phyloP scores from a whole-genome alignment of 1,140 invertebrate species.

The Zaprionus kolodkinae region DNA sequence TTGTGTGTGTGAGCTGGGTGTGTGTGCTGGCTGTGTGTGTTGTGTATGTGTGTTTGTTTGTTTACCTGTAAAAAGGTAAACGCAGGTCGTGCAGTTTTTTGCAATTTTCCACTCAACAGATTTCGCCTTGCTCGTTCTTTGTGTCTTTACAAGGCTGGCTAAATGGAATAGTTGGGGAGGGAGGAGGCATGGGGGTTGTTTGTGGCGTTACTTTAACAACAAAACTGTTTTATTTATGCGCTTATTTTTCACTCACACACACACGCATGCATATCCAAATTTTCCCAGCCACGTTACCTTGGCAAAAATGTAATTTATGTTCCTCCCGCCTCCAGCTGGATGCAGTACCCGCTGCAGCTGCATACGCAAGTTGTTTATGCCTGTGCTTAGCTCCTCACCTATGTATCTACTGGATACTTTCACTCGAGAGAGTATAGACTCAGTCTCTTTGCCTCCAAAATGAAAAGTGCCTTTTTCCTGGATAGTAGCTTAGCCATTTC shows the following conservation, averaged over 20 bases:
- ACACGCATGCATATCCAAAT: slow-evolving; percentile 6
- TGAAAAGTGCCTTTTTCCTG: neutral
- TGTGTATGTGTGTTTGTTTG: slow-evolving; percentile 32
- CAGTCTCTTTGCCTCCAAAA: neutral
- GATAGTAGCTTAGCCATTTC: neutral
- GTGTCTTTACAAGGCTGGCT: neutral
- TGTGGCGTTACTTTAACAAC: slow-evolving; percentile 47
- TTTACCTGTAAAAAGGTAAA: slow-evolving; percentile 56
- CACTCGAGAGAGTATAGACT: neutral
- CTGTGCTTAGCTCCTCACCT: neutral
- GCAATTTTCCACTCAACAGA: slow-evolving; percentile 79
- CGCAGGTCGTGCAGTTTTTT: slow-evolving; percentile 73
- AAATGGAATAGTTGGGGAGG: neutral
- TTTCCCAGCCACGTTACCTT: slow-evolving; percentile 6
- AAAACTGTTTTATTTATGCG: slow-evolving; percentile 72
- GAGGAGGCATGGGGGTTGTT: neutral
- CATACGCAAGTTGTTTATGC: slow-evolving; percentile 9
- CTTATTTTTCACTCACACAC: slow-evolving; percentile 45
- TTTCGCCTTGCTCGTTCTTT: slow-evolving; percentile 23
- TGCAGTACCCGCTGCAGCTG: neutral
- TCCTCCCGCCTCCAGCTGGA: neutral
- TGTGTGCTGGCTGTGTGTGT: too few relatives aligned
- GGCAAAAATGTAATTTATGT: slow-evolving; percentile 33
- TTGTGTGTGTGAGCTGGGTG: too few relatives aligned
- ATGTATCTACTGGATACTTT: neutral